A percentile compares a stretch with the other conserved stretches of the same genome.
Evolutionary conservation across 2,113 vertebrate species (phyloP).

Genomic region (Prolemur simus): DNA sequence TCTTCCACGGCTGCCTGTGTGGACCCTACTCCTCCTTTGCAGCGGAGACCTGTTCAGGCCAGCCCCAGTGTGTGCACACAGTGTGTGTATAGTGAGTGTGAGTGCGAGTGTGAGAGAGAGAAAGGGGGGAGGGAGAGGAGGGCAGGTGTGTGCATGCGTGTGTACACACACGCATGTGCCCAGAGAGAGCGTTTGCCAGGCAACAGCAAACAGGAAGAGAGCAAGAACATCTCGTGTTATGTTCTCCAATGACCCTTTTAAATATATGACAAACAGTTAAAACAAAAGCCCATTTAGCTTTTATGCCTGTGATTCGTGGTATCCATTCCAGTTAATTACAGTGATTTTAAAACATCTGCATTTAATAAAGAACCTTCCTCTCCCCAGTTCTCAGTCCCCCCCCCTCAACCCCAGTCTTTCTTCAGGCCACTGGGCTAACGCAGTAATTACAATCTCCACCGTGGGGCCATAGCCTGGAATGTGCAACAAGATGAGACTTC

Average conservation of each 20-base stretch:
- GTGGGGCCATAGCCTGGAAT: background rate
- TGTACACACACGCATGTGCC: background rate
- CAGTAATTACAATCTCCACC: constrained; percentile 58
- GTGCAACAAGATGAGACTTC: background rate
- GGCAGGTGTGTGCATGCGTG: accelerated
- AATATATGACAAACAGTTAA: constrained; percentile 63
- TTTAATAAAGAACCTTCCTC: constrained; percentile 80
- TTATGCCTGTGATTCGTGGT: constrained; percentile 46
- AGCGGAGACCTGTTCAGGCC: constrained; percentile 67
- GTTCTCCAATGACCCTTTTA: constrained; percentile 58
- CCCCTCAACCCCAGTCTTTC: constrained; percentile 54
- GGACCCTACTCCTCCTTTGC: background rate
- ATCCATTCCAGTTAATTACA: constrained; percentile 77
- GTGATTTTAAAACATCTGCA: constrained; percentile 81
- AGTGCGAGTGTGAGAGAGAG: background rate
- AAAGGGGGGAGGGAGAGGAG: background rate
- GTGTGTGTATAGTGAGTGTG: background rate
- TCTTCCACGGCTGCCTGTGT: constrained; percentile 18
- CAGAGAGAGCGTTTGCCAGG: background rate
- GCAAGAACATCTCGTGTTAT: accelerated
- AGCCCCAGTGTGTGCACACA: background rate
- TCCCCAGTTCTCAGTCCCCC: constrained; percentile 57
- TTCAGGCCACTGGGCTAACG: constrained; percentile 75
- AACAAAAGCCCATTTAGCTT: constrained; percentile 75
- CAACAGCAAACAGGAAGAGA: accelerated